Percentiles rank a stretch among this genome's conserved stretches.
These are phyloP conservation scores for Melanostigma gelatinosum DNA, from an alignment of 2,113 vertebrate genomes.

Conservation along the genomic window DNA sequence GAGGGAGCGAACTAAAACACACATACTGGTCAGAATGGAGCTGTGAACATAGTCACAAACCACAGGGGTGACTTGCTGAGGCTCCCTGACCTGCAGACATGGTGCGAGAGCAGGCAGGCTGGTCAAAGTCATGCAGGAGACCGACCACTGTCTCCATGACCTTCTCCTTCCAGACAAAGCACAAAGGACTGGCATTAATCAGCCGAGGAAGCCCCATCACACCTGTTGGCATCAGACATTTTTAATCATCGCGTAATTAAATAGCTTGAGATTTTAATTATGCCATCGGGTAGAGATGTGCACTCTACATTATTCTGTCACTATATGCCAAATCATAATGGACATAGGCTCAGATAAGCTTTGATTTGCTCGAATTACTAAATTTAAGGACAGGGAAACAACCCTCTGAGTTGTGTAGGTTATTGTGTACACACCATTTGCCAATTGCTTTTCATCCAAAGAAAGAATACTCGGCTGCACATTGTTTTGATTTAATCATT, in stretches of 20 bases:
- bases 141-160: conserved; percentile 5
- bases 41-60: conserved; percentile 8
- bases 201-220: conserved; percentile 2
- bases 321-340: conserved; percentile 6
- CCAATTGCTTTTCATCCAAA: conserved; percentile 26
- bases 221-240: conserved; percentile 54
- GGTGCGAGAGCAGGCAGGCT: not conserved
- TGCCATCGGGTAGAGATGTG: conserved; percentile 14
- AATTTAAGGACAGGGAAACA: not conserved
- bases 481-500: conserved; percentile 42
- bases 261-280: conserved; percentile 47
- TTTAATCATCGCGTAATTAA: conserved; percentile 50
- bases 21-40: conserved; percentile 10
- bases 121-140: not conserved
- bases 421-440: not conserved
- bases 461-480: conserved; percentile 5
- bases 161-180: conserved; percentile 36
- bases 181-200: conserved; percentile 30
- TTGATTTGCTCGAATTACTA: not conserved
- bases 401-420: not conserved
- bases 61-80: conserved; percentile 13
- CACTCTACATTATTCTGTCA: conserved; percentile 2
- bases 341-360: not conserved
- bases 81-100: conserved; percentile 12
- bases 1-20: not conserved